A percentile compares a stretch with the other conserved stretches of the same genome.
These are phyloP conservation scores for Holotrichia oblita DNA, from an alignment of 1,140 invertebrate genomes.

Conservation along the genomic window DNA sequence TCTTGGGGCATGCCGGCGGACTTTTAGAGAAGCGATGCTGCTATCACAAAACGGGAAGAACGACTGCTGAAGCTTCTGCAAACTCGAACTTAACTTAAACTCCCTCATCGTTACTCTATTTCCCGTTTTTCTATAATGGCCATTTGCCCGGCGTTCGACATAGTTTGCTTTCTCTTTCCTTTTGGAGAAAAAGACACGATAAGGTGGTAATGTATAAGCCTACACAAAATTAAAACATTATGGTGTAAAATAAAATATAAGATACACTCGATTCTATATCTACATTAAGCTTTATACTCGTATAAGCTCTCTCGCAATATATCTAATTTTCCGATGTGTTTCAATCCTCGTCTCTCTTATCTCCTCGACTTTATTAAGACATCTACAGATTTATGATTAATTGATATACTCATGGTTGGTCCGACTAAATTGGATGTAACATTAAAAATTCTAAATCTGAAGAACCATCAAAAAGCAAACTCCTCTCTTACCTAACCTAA, in stretches of 20 bases:
- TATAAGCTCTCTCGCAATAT: no score
- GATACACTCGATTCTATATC: not conserved
- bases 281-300: not conserved
- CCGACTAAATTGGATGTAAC: no score
- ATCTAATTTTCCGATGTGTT: no score
- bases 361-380: no score
- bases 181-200: not conserved
- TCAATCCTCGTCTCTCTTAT: no score
- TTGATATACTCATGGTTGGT: no score
- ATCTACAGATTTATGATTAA: no score
- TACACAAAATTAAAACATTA: not conserved
- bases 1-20: slow-evolving; percentile 26
- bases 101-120: slow-evolving; percentile 31
- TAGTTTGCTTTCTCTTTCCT: not conserved
- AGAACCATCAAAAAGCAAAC: no score
- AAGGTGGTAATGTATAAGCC: not conserved
- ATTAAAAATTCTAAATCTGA: no score
- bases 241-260: not conserved
- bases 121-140: slow-evolving; percentile 25
- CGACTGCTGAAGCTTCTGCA: not conserved
- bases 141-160: not conserved
- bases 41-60: not conserved
- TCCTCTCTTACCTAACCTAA: no score
- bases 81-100: slow-evolving; percentile 23
- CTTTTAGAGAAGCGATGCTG: slow-evolving; percentile 14